Base-by-base conservation (phyloP, 1,140 invertebrate species). In the Sweltsa coloradensis region DNA sequence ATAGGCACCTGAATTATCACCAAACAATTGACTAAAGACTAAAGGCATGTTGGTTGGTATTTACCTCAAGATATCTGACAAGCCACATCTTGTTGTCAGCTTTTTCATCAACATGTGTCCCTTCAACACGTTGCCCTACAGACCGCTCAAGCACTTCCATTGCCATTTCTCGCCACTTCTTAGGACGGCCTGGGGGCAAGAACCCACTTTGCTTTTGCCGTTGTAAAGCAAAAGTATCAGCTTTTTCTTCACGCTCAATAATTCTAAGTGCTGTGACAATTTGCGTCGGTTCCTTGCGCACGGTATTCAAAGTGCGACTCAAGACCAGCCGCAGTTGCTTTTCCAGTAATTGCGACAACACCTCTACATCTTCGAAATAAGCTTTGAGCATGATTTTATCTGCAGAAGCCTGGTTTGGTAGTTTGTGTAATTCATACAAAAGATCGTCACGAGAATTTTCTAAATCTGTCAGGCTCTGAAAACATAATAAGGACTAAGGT, bases 381-480 rank as follows among this genome's bases (percentile, higher is more conserved):
- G 89, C 86, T 61, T 95, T 93, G 1, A 99, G 60, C 69, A 89
- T 83, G 2, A 83, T 79, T 64, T 89, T 88, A 61, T 98, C 94
- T 39, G 86, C 87, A 11, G 81, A 75, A 3, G 87, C 88, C 58
- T 93, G 85, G 64, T 92, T 89, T 0, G 90, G 87, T 50, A 97
- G 70, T 60, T 94, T 93, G 61, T 97, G 89, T 9, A 99, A 68
- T 62, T 98, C 95, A 65, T 86, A 94, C 5, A 98, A 64, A 3
- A 98, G 68, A 68, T 97, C 94, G 69, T 98, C 94, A 49, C 95
- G 70, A 0, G 94, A 96, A 62, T 89, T 92, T 68, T 99, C 95
- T 50, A 99, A 71, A 65, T 98, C 94, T 60, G 89, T 85, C 21
- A 99, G 69, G 60, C 88, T 92, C 72, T 74, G 63, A 55, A 59